phyloP scores from a whole-genome alignment of 2,888 invertebrate genomes.

The Morpho helenor region DNA sequence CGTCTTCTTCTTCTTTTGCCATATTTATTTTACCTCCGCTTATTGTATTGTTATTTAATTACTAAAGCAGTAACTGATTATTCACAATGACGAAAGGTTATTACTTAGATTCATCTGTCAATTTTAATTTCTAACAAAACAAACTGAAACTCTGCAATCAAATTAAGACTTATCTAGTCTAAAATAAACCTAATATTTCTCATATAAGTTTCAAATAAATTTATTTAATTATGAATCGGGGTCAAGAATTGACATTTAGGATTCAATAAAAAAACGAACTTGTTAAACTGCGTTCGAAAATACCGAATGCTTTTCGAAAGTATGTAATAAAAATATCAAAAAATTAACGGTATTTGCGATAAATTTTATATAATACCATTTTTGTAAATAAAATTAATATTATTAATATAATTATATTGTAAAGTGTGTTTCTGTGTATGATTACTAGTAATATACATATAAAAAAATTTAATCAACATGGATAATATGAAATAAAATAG shows the following conservation, averaged over 20 bases:
- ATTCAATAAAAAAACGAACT: background rate
- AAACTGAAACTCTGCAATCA: too few relatives aligned
- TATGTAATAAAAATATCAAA: too few relatives aligned
- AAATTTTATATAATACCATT: too few relatives aligned
- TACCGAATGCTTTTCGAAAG: background rate
- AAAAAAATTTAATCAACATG: too few relatives aligned
- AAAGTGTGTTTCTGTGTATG: too few relatives aligned
- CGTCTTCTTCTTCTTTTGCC: constrained; percentile 94
- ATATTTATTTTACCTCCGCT: constrained; percentile 64
- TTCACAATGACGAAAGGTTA: constrained; percentile 74
- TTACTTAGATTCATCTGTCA: constrained; percentile 36
- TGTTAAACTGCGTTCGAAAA: background rate
- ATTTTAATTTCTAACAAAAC: background rate
- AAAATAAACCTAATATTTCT: background rate
- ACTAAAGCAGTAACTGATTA: constrained; percentile 41
- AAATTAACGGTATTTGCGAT: too few relatives aligned
- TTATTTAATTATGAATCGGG: background rate
- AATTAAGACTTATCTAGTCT: too few relatives aligned
- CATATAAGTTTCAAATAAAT: background rate
- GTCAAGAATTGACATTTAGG: constrained; percentile 3
- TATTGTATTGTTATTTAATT: constrained; percentile 46
- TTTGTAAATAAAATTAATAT: too few relatives aligned
- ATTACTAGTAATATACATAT: too few relatives aligned
- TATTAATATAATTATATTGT: too few relatives aligned
- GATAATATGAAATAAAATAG: too few relatives aligned